phyloP scores from a whole-genome alignment of 2,888 invertebrate genomes.

The Chymomyza fuscimana region DNA sequence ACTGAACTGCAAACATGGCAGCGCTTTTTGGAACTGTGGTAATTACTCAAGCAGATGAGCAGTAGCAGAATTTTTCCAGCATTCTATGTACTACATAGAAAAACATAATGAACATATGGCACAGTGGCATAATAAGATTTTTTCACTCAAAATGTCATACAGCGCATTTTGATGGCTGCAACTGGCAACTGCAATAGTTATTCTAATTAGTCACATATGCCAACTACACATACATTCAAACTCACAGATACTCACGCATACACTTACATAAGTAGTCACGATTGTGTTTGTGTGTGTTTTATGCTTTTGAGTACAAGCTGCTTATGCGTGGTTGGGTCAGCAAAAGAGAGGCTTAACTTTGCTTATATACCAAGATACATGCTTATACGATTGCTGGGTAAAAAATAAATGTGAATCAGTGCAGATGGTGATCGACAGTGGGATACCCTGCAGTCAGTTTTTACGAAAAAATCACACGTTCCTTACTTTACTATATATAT shows the following conservation, averaged over 20 bases:
- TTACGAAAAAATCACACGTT: too few relatives aligned
- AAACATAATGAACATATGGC: conserved; percentile 68
- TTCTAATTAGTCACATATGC: conserved; percentile 68
- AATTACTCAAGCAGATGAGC: conserved; percentile 66
- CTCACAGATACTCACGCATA: too few relatives aligned
- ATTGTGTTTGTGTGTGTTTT: neutral
- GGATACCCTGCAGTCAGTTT: too few relatives aligned
- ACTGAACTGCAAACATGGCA: neutral
- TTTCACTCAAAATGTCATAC: conserved; percentile 17
- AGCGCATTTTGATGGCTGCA: neutral
- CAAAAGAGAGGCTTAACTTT: neutral
- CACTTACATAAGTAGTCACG: neutral
- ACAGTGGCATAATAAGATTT: conserved; percentile 67
- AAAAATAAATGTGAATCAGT: neutral
- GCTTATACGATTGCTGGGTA: neutral
- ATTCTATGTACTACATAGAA: neutral
- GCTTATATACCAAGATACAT: neutral
- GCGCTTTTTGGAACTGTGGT: conserved; percentile 39
- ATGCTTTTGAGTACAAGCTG: conserved; percentile 56
- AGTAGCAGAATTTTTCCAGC: conserved; percentile 23
- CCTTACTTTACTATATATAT: too few relatives aligned
- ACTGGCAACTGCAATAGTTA: conserved; percentile 21
- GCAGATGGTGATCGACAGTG: too few relatives aligned
- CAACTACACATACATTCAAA: neutral
- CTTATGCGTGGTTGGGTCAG: conserved; percentile 50